These are phyloP conservation scores for Colletes collaris DNA, from an alignment of 2,888 invertebrate genomes.

Conservation along the genomic window DNA sequence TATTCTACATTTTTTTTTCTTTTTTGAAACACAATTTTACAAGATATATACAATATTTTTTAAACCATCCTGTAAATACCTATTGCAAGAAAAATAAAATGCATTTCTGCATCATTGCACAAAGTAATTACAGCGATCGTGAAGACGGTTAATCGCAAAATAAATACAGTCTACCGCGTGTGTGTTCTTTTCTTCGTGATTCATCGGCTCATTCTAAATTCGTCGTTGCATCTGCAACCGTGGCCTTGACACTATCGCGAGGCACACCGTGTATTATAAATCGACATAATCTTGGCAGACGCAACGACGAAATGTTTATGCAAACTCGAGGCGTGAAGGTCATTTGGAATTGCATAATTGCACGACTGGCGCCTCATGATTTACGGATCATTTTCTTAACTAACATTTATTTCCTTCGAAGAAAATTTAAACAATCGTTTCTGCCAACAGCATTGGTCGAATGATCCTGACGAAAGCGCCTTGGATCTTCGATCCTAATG, in stretches of 20 bases:
- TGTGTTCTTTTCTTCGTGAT: conserved; percentile 3
- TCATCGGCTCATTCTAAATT: conserved; percentile 16
- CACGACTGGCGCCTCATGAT: neutral
- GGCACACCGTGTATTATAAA: neutral
- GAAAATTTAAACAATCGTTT: neutral
- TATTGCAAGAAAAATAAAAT: neutral
- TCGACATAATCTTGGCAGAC: conserved; percentile 14
- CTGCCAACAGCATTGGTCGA: conserved; percentile 87
- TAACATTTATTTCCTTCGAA: neutral
- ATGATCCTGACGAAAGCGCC: conserved; percentile 90
- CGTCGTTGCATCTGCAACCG: conserved; percentile 5
- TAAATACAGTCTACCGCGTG: neutral
- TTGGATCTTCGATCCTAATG: conserved; percentile 88
- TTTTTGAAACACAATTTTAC: too few relatives aligned
- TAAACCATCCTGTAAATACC: too few relatives aligned
- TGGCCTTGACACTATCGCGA: conserved; percentile 4
- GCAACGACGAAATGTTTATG: conserved; percentile 11
- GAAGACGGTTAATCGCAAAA: conserved; percentile 13
- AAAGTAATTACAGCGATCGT: neutral
- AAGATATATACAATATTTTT: too few relatives aligned
- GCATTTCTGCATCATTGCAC: neutral
- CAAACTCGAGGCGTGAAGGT: neutral
- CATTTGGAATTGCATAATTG: neutral
- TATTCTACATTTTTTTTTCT: too few relatives aligned
- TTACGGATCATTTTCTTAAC: neutral